Base-by-base conservation (phyloP, 2,797 vertebrate genomes). In the Sphenodon punctatus region DNA sequence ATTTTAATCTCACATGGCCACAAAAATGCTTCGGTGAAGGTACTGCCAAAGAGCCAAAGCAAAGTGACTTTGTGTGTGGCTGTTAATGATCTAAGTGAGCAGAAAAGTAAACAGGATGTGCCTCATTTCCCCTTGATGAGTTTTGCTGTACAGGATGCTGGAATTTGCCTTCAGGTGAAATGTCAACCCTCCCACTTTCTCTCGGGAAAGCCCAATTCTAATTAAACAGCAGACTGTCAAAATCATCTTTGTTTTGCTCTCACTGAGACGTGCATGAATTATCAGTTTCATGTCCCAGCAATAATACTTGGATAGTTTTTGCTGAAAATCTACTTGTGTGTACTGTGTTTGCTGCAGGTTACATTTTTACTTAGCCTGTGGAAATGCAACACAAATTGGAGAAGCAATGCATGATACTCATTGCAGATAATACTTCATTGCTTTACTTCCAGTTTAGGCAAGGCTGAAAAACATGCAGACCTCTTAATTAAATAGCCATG, bases 91-190 rank as follows among this genome's bases (percentile, higher is more conserved):
- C 42, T 38, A 83, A 92, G 76, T 9, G 68, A 88, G 86, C 80
- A 83, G 84, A 61, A 86, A 77, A 79, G 80, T 65, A 89, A 92
- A 93, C 88, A 92, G 89, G 88, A 93, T 75, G 86, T 85, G 82
- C 78, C 86, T 92, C 86, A 90, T 93, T 91, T 93, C 88, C 89
- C 76, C 56, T 36, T 77, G 89, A 88, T 83, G 86, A 85, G 90
- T 78, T 90, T 68, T 83, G 82, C 82, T 61, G 46, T 68, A n/a
- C 59, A 63, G 71, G 63, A 83, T 85, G 78, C 75, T 88, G 89
- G 80, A 89, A 92, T 86, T 77, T 85, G 82, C 90, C 90, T 86
- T 73, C 86, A 92, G 88, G 90, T 92, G 89, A 87, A 87, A 78
- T 59, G 88, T 88, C 84, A 73, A 73, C 74, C 59, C 75, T 75